These are phyloP conservation scores for mouse (Mus musculus) DNA, from an alignment of 2,113 vertebrate genomes.

Conservation along the genomic window DNA sequence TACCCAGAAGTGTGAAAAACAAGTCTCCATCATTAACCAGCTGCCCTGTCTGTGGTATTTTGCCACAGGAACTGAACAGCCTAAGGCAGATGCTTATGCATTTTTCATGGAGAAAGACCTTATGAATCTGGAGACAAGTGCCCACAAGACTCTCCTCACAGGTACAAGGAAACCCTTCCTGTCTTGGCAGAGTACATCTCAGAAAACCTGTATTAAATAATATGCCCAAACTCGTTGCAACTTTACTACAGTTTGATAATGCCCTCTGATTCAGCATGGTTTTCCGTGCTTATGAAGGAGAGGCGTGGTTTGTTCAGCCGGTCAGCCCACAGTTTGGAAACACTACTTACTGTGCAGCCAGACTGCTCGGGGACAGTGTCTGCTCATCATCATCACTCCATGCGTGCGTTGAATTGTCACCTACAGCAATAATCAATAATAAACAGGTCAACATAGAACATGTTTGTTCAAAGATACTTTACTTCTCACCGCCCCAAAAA, in stretches of 20 bases:
- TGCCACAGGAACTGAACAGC: background rate
- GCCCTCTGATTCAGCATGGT: background rate
- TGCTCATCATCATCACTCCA: slow-evolving; percentile 75
- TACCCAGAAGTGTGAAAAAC: background rate
- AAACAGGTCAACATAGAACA: slow-evolving; percentile 36
- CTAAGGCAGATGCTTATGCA: background rate
- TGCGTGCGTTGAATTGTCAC: slow-evolving; percentile 71
- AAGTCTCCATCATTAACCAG: background rate
- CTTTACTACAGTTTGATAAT: background rate
- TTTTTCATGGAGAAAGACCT: slow-evolving; percentile 13
- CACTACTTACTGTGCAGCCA: slow-evolving; percentile 86
- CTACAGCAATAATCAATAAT: background rate
- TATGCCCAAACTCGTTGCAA: background rate
- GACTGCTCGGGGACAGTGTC: slow-evolving; percentile 78
- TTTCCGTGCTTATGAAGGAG: background rate
- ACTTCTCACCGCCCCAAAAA: background rate
- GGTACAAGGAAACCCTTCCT: background rate
- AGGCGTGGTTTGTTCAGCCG: background rate
- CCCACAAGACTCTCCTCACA: background rate
- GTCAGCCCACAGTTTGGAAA: background rate
- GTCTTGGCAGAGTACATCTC: background rate
- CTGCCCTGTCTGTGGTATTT: background rate
- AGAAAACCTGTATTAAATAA: background rate
- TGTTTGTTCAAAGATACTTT: background rate
- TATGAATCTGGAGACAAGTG: background rate